These are phyloP conservation scores for Cephalotes varians DNA, from an alignment of 2,888 invertebrate genomes.

Conservation along the genomic window DNA sequence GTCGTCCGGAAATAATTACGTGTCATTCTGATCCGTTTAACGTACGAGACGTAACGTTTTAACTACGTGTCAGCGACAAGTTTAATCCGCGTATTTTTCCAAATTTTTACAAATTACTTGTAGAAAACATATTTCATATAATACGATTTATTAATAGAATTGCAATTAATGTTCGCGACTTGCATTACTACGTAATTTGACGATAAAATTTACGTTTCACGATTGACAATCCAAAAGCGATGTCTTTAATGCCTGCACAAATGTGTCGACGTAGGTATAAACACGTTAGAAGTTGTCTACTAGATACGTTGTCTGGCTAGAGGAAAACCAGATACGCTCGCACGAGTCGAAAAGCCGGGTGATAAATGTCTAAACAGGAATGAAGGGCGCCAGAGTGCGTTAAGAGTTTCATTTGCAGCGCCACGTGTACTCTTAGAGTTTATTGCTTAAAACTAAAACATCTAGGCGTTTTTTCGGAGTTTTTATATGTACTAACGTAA, in stretches of 20 bases:
- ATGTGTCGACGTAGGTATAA: slow-evolving; percentile 30
- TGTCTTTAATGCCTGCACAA: neutral
- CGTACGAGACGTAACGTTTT: slow-evolving; percentile 28
- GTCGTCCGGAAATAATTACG: slow-evolving; percentile 40
- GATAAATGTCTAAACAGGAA: slow-evolving; percentile 35
- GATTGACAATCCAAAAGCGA: slow-evolving; percentile 7
- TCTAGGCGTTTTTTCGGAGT: neutral
- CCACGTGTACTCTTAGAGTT: slow-evolving; percentile 21
- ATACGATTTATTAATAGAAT: slow-evolving; percentile 13
- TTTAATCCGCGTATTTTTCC: slow-evolving; percentile 31
- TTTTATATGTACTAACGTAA: neutral
- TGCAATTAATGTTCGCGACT: neutral
- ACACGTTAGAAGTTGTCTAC: slow-evolving; percentile 41
- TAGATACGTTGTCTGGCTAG: slow-evolving; percentile 4
- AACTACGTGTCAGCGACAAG: slow-evolving; percentile 11
- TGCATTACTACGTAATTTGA: neutral
- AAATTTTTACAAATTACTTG: slow-evolving; percentile 10
- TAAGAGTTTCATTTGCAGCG: slow-evolving; percentile 3
- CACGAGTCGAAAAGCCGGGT: slow-evolving; percentile 28
- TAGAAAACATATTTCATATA: neutral
- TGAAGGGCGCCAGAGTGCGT: slow-evolving; percentile 1
- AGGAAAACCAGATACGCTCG: slow-evolving; percentile 33
- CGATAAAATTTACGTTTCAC: neutral
- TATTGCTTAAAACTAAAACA: slow-evolving; percentile 4
- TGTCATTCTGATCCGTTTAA: slow-evolving; percentile 46